A percentile compares a stretch with the other conserved stretches of the same genome.
phyloP scores from a whole-genome alignment of 2,113 vertebrate genomes.

The Mobula birostris region DNA sequence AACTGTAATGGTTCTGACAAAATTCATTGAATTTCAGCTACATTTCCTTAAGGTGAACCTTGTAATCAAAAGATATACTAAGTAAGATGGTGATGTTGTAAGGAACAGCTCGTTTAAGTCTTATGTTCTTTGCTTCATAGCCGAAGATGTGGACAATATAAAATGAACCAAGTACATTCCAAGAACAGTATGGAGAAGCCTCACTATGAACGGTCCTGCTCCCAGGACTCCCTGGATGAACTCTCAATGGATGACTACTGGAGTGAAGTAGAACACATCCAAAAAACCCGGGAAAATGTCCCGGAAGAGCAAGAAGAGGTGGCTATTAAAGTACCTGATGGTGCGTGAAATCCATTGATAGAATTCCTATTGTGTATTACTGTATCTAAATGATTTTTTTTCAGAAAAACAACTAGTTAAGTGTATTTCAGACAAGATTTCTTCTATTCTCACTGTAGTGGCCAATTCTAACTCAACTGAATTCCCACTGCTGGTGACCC shows the following conservation, averaged over 20 bases:
- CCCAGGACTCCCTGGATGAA: conserved; percentile 90
- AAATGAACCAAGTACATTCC: conserved; percentile 60
- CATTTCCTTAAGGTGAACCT: background rate
- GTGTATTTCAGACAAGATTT: background rate
- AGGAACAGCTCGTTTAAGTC: background rate
- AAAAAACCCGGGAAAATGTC: conserved; percentile 60
- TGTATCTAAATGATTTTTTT: background rate
- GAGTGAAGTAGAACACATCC: conserved; percentile 85
- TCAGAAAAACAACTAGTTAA: background rate
- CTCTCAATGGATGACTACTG: conserved; percentile 82
- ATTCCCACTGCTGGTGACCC: no score
- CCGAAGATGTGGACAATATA: conserved; percentile 62
- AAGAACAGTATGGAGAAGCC: conserved; percentile 49
- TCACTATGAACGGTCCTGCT: conserved; percentile 57
- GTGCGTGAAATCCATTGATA: conserved; percentile 52
- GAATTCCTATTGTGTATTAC: background rate
- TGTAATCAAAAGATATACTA: background rate
- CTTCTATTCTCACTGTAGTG: background rate
- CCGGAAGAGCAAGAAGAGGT: conserved; percentile 67
- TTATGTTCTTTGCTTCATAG: conserved; percentile 47
- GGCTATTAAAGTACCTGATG: conserved; percentile 78
- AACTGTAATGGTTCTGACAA: background rate
- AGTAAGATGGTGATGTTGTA: background rate
- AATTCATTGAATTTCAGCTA: background rate
- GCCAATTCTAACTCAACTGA: no score